Base-by-base conservation (phyloP, 2,797 vertebrate species). In the Vireo griseus region DNA sequence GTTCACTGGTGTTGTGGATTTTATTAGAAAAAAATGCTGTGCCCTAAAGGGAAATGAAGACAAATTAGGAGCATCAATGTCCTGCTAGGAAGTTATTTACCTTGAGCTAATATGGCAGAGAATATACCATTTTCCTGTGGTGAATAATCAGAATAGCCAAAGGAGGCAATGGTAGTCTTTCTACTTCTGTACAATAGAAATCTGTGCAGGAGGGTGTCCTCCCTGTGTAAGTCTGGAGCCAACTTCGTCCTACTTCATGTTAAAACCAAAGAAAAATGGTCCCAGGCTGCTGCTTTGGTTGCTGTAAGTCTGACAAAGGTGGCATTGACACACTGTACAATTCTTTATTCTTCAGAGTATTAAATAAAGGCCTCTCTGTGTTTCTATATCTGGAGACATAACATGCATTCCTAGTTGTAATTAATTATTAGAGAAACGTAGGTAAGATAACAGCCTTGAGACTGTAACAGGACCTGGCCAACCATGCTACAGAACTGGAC, bases 1-100 rank as follows among this genome's bases (percentile, higher is more conserved):
- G 2, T 79, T 88, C 25, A 40, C 75, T 83, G 66, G 54, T 90
- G 39, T 40, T 40, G 39, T 40, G 39, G 39, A 13, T 40, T 40
- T 40, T 88, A 42, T 48, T 78, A 55, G 55, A 37, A 61, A 90
- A 76, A 50, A 76, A 37, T 17, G 10, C 42, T 2, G 4, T 95
- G 52, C 63, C 61, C 39, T 63, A 29, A 62, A 63, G 37, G 45
- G 62, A 72, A 48, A 28, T 33, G 31, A 51, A 88, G 47, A 66
- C 54, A 85, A 86, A 72, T 75, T 83, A 77, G 93, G 51, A 92
- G 39, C 59, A 51, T 35, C 63, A 42, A 2, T 62, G 28, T 80
- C 63, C 66, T 92, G 48, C 39, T 50, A 50, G 54, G 74, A 76
- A 68, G 62, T 62, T 83, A 25, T 33, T 85, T 81, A 86, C 31